Base-by-base conservation (phyloP, 2,113 vertebrate genomes). In the Microcebus lehilahytsara region DNA sequence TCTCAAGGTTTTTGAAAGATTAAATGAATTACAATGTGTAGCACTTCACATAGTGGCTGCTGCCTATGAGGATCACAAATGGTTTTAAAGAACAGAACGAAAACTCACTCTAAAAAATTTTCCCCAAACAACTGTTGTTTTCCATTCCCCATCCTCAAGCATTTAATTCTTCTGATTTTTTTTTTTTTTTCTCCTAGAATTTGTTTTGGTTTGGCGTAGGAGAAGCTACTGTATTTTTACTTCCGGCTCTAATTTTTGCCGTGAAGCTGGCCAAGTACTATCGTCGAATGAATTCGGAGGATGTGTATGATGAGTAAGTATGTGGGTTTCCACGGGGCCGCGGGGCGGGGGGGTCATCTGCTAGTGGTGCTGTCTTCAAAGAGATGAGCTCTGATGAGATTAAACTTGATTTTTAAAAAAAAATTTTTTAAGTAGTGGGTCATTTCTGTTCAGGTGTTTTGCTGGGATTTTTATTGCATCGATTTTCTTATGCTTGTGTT, bases 231-330 rank as follows among this genome's bases (percentile, higher is more conserved):
- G 62, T 99, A 9, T 98, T 99, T 97, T 98, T 99, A 94, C 99
- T 99, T 87, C 99, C 99, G 3, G 99, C 99, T 96, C 97, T 99
- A 78, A 99, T 99, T 97, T 98, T 99, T 64, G 99, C 99, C 2
- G 98, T 99, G 13, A 99, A 99, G 97, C 98, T 99, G 90, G 99
- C 99, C 97, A 99, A 99, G 98, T 99, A 99, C 97, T 99, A 99
- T 92, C 99, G 99, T 62, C 98, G 99, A 87, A 99, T 99, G 99
- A 99, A 99, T 77, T 99, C 99, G 0, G 99, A 99, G 98, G 99
- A 99, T 16, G 99, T 99, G 34, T 99, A 99, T 56, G 99, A 99
- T 19, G 99, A 99, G 99, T 99, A 98, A 99, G 99, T 99, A 96
- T 17, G 3, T 10, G 46, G 3, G 49, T 56, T 4, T 89, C 87